Percentiles rank a stretch among this genome's conserved stretches.
Conservation (phyloP, 2,888 invertebrate genomes). For the Andrena camellia region DNA sequence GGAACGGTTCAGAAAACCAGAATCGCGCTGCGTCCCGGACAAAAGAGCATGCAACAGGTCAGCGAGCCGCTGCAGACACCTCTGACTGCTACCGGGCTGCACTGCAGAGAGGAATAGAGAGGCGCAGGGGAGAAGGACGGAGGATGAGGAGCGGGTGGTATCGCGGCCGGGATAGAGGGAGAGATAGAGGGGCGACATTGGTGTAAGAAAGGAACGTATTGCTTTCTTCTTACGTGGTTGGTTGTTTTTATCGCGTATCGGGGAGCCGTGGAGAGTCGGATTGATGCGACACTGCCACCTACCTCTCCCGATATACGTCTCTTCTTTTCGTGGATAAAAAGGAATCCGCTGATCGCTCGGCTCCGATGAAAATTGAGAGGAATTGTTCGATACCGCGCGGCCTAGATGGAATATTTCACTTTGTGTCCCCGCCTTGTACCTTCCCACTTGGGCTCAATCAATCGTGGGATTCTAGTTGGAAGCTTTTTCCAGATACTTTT, state of each 20-base stretch:
- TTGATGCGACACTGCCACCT: slow-evolving; percentile 52
- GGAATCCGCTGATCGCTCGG: slow-evolving; percentile 38
- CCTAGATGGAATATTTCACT: slow-evolving; percentile 45
- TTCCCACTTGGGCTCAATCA: slow-evolving; percentile 10
- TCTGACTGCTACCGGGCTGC: slow-evolving; percentile 51
- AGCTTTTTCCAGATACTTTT: slow-evolving; percentile 19
- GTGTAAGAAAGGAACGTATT: slow-evolving; percentile 70
- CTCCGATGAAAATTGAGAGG: slow-evolving; percentile 52
- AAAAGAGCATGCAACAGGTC: slow-evolving; percentile 82
- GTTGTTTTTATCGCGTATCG: slow-evolving; percentile 63
- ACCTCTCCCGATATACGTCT: slow-evolving; percentile 20
- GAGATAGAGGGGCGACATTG: slow-evolving; percentile 34
- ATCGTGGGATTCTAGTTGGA: slow-evolving; percentile 12
- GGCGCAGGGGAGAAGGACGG: slow-evolving; percentile 15
- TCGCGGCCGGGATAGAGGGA: neutral
- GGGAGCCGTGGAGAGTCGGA: slow-evolving; percentile 26
- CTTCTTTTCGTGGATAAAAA: slow-evolving; percentile 45
- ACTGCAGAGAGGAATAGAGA: neutral
- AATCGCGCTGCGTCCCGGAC: slow-evolving; percentile 70
- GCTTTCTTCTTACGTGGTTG: slow-evolving; percentile 59
- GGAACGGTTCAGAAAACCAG: slow-evolving; percentile 75
- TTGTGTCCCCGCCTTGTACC: slow-evolving; percentile 13
- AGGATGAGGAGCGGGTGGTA: slow-evolving; percentile 17
- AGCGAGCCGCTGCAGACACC: slow-evolving; percentile 72
- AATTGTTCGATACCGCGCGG: slow-evolving; percentile 15